Evolutionary conservation across 2,888 invertebrate genomes (phyloP).

Genomic region (Oxystoma pomonae): DNA sequence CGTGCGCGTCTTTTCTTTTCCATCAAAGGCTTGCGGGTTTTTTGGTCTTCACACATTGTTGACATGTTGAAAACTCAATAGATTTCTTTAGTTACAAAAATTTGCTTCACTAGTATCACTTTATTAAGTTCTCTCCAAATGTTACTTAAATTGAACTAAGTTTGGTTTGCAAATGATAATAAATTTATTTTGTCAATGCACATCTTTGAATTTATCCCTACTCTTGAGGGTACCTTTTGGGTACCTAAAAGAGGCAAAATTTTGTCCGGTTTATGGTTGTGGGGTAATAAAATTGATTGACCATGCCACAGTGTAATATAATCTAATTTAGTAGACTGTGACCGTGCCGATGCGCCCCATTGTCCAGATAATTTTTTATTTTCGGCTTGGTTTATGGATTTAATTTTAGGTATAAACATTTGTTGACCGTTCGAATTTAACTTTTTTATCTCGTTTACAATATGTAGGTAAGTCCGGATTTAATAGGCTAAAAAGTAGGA

Average conservation of each 20-base stretch:
- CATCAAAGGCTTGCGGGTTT: constrained; percentile 31
- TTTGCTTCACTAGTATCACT: not conserved
- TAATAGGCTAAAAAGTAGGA: too few relatives aligned
- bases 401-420: too few relatives aligned
- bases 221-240: not conserved
- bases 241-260: constrained; percentile 12
- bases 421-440: too few relatives aligned
- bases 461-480: too few relatives aligned
- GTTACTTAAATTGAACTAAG: constrained; percentile 11
- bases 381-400: not conserved
- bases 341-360: constrained; percentile 18
- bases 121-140: constrained; percentile 1
- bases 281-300: constrained; percentile 10
- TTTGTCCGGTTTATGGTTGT: constrained; percentile 17
- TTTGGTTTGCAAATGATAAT: constrained; percentile 5
- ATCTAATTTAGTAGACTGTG: too few relatives aligned
- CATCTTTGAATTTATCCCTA: constrained; percentile 5
- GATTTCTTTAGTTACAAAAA: too few relatives aligned
- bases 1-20: constrained; percentile 32
- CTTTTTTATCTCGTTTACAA: too few relatives aligned
- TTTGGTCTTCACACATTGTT: constrained; percentile 23
- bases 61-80: not conserved
- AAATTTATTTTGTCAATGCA: constrained; percentile 4
- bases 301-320: constrained; percentile 17
- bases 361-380: constrained; percentile 2